Base-by-base conservation (phyloP, 1,140 invertebrate species). In the Piezodorus guildinii region DNA sequence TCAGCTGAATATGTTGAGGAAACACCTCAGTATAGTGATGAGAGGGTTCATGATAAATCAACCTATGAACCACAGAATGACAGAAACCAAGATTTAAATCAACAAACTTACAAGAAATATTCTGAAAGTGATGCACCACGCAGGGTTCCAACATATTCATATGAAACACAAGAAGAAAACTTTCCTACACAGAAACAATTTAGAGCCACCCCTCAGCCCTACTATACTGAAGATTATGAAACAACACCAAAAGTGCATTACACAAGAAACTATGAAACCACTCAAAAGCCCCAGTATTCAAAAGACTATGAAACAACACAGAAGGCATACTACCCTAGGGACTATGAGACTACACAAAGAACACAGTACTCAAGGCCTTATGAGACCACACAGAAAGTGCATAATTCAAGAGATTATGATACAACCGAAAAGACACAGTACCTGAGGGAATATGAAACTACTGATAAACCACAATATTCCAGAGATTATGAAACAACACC, bases 141-240 rank as follows among this genome's bases (percentile, higher is more conserved):
- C n/a, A 64, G 43, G 60, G 49, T 52, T 19, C 34, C 43, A 3
- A 62, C 17, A 23, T 56, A 56, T 56, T 56, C 52, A 16, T 56
- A 56, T 56, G 52, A 56, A 25, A 16, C 52, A 23, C 17, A 56
- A 16, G 52, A 56, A 23, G 52, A 56, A 25, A 21, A 25, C 19
- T 25, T 56, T 15, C 25, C 30, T 8, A 19, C 21, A 51, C 45
- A 58, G 43, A 46, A 64, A 46, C 43, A 56, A 58, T 39, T 21
- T 17, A 19, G 19, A 46, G 23, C 17, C 17, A 25, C 52, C 14
- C 23, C 17, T 23, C 17, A 25, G 52, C 17, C 52, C 3, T 56
- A 23, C 23, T 56, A 21, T 8, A 16, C 23, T 21, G 23, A 25
- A 9, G 52, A 56, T 25, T 23, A 23, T 56, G 52, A 56, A 23